Percentiles rank a stretch among this genome's conserved stretches.
phyloP scores from a whole-genome alignment of 2,797 vertebrate genomes.

The Lacerta viridis region DNA sequence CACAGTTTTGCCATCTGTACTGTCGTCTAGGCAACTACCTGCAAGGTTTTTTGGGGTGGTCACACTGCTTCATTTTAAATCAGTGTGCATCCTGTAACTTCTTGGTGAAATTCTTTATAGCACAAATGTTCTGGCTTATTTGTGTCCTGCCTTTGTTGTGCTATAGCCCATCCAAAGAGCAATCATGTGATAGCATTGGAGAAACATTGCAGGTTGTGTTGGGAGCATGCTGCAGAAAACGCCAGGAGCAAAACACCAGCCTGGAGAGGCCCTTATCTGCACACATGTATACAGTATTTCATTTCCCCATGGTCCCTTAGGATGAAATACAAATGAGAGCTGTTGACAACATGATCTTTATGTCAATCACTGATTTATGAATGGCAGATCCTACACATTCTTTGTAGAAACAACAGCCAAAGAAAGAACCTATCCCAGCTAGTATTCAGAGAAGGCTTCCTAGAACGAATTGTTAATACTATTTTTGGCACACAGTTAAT shows the following conservation, averaged over 20 bases:
- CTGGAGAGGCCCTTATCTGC: not conserved
- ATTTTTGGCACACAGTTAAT: constrained; percentile 43
- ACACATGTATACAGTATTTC: not conserved
- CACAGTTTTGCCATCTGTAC: not conserved
- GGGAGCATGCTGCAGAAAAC: too few relatives aligned
- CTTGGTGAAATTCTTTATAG: too few relatives aligned
- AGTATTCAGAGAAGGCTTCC: constrained; percentile 34
- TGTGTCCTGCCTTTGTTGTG: too few relatives aligned
- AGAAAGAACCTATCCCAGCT: not conserved
- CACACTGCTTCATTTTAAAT: too few relatives aligned
- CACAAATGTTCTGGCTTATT: too few relatives aligned
- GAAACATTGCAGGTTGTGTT: too few relatives aligned
- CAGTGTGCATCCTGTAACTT: too few relatives aligned
- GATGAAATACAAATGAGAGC: constrained; percentile 24
- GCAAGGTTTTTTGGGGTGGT: too few relatives aligned
- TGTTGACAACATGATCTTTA: constrained; percentile 20
- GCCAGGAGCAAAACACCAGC: too few relatives aligned
- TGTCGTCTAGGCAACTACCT: not conserved
- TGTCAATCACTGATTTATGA: constrained; percentile 47
- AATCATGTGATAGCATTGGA: too few relatives aligned
- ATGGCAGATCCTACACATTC: constrained; percentile 43
- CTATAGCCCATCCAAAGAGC: too few relatives aligned
- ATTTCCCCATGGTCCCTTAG: not conserved
- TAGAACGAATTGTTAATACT: constrained; percentile 39
- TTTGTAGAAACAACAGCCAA: constrained; percentile 27